Percentiles rank a stretch among this genome's conserved stretches.
Evolutionary conservation across 2,797 vertebrate genomes (phyloP).

Genomic region (Pangasius djambal): DNA sequence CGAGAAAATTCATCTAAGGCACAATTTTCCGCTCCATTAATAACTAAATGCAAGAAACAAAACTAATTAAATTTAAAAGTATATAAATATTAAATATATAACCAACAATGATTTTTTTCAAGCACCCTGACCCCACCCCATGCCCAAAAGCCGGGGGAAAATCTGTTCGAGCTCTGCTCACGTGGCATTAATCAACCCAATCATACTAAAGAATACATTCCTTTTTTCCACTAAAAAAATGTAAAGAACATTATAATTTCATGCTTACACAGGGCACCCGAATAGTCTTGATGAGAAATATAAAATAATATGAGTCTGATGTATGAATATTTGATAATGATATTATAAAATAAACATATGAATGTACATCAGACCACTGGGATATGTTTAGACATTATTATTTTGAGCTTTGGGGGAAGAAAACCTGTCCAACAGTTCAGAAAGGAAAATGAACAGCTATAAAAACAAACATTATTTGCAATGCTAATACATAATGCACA

Average conservation of each 20-base stretch:
- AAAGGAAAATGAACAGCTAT: neutral
- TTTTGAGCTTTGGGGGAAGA: neutral
- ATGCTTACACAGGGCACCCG: too few relatives aligned
- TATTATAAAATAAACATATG: neutral
- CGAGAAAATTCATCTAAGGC: neutral
- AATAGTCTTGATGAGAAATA: too few relatives aligned
- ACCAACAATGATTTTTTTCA: too few relatives aligned
- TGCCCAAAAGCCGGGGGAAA: too few relatives aligned
- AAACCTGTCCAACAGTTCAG: neutral
- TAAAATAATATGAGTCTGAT: too few relatives aligned
- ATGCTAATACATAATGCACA: constrained; percentile 18
- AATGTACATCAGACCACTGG: neutral
- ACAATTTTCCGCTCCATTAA: neutral
- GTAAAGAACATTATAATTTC: too few relatives aligned
- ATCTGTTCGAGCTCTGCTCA: too few relatives aligned
- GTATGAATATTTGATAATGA: too few relatives aligned
- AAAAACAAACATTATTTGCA: constrained; percentile 25
- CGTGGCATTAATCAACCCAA: too few relatives aligned
- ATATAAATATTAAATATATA: neutral
- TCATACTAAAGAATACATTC: too few relatives aligned
- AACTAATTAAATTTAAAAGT: neutral
- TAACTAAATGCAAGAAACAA: neutral
- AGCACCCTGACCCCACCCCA: neutral
- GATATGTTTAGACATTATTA: constrained; percentile 7
- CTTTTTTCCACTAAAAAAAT: too few relatives aligned